phyloP scores from a whole-genome alignment of 2,113 vertebrate genomes.

The Vombatus ursinus region DNA sequence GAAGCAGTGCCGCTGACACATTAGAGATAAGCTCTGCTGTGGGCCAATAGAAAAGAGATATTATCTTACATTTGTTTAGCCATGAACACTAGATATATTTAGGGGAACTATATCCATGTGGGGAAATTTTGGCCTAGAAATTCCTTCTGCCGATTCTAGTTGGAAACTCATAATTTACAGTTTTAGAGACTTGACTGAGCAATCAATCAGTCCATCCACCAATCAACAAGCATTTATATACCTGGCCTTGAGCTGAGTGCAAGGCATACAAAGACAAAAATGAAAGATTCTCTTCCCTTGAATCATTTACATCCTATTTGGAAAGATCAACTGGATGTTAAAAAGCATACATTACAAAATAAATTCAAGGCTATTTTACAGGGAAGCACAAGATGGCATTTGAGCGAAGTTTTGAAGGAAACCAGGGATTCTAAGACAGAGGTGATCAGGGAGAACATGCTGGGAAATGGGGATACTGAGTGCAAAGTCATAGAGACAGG shows the following conservation, averaged over 20 bases:
- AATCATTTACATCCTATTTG: neutral
- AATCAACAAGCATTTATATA: neutral
- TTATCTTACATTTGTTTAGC: neutral
- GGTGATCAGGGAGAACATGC: neutral
- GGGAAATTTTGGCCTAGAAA: neutral
- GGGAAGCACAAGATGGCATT: neutral
- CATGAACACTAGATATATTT: neutral
- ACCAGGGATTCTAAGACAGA: neutral
- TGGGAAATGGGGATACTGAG: neutral
- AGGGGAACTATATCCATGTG: neutral
- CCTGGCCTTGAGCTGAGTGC: neutral
- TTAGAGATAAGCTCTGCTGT: neutral
- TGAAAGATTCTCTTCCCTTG: neutral
- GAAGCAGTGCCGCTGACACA: neutral
- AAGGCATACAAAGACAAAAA: neutral
- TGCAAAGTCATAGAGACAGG: neutral
- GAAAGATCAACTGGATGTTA: neutral
- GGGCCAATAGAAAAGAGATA: neutral
- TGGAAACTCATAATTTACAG: neutral
- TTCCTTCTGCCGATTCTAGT: neutral
- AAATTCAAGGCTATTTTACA: neutral
- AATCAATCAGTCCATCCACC: neutral
- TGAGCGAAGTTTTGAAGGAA: neutral
- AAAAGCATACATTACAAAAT: neutral
- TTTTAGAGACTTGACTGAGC: neutral